Evolutionary conservation across 1,140 invertebrate genomes (phyloP).

Genomic region (Agrypnia vestita): DNA sequence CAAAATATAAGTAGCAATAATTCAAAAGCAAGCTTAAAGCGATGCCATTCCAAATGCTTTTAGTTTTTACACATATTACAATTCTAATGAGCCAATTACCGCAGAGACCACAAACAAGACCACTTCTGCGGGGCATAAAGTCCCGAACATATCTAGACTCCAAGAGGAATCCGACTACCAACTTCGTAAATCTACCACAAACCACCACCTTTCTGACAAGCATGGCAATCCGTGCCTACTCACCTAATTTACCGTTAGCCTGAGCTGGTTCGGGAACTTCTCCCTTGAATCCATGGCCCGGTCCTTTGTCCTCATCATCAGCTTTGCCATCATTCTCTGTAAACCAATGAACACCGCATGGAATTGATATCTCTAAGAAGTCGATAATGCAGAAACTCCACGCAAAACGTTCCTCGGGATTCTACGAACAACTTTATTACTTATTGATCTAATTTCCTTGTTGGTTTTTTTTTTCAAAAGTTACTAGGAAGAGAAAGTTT

Average conservation of each 20-base stretch:
- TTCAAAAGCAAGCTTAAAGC: neutral
- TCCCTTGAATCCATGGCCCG: neutral
- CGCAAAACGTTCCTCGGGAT: too few relatives aligned
- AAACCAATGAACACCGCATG: constrained; percentile 38
- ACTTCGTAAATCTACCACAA: neutral
- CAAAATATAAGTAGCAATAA: too few relatives aligned
- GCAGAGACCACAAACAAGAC: too few relatives aligned
- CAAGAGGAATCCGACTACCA: too few relatives aligned
- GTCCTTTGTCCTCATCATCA: neutral
- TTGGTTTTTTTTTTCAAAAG: too few relatives aligned
- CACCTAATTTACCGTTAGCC: constrained; percentile 40
- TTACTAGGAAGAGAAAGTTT: too few relatives aligned
- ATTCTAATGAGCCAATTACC: too few relatives aligned
- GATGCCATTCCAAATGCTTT: neutral
- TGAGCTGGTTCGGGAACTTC: constrained; percentile 1
- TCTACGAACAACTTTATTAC: too few relatives aligned
- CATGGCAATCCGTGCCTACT: constrained; percentile 8
- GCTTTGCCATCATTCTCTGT: constrained; percentile 45
- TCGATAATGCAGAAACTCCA: too few relatives aligned
- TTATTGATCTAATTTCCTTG: too few relatives aligned
- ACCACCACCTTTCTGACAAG: constrained; percentile 6
- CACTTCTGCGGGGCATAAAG: too few relatives aligned
- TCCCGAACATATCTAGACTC: too few relatives aligned
- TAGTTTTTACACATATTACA: neutral
- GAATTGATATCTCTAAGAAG: constrained; percentile 1